Evolutionary conservation across 2,113 vertebrate species (phyloP).

Genomic region (Paralichthys olivaceus): DNA sequence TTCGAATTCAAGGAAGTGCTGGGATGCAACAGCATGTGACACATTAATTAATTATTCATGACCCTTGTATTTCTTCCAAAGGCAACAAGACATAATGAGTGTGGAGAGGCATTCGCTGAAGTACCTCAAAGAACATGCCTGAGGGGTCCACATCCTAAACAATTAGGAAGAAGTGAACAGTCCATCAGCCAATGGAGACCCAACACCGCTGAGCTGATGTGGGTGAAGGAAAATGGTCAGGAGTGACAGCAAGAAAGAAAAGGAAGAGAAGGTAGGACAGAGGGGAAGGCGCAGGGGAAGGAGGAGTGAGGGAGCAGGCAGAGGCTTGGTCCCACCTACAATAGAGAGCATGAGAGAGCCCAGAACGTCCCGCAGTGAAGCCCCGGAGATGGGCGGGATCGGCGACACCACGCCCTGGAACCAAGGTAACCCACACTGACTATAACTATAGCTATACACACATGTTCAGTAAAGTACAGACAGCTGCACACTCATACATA

Average conservation of each 20-base stretch:
- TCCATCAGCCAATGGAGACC: constrained; percentile 51
- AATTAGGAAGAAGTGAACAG: constrained; percentile 48
- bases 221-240: constrained; percentile 36
- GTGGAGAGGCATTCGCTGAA: no score
- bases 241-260: no score
- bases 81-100: constrained; percentile 30
- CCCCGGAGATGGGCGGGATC: constrained; percentile 79
- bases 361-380: constrained; percentile 81
- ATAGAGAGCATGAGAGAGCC: constrained; percentile 83
- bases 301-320: constrained; percentile 31
- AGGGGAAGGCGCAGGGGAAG: constrained; percentile 11
- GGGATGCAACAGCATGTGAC: constrained; percentile 13
- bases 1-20: not conserved
- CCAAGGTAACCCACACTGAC: constrained; percentile 75
- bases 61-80: constrained; percentile 42
- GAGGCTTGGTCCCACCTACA: constrained; percentile 81
- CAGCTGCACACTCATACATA: constrained; percentile 9
- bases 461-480: not conserved
- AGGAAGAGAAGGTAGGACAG: not conserved
- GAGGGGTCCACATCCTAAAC: constrained; percentile 50
- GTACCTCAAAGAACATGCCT: no score
- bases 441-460: constrained; percentile 43
- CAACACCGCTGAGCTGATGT: constrained; percentile 52
- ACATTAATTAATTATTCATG: constrained; percentile 58
- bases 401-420: constrained; percentile 78